These are phyloP conservation scores for Boulengeromyrus knoepffleri DNA, from an alignment of 2,113 vertebrate species.

Conservation along the genomic window DNA sequence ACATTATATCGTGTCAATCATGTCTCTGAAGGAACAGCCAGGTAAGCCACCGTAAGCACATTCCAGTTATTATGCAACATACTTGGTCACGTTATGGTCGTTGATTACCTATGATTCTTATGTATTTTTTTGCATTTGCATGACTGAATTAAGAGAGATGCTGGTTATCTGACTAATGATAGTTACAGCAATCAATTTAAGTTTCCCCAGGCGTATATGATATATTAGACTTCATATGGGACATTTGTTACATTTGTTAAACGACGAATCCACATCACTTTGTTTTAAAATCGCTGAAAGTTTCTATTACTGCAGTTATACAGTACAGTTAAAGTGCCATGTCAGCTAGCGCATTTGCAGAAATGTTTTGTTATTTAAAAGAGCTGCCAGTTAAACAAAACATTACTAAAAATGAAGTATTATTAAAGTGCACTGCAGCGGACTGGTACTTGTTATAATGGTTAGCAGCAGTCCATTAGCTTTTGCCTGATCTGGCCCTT, in stretches of 20 bases:
- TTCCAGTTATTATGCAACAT: not conserved
- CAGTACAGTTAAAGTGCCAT: not conserved
- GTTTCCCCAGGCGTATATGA: not conserved
- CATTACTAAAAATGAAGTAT: not conserved
- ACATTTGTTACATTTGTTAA: not conserved
- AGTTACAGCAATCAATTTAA: not conserved
- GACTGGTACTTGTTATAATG: not conserved
- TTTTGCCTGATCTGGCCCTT: not conserved
- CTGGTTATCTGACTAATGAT: not conserved
- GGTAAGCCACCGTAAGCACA: slow-evolving; percentile 59
- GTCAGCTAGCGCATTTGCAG: not conserved
- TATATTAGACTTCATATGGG: not conserved
- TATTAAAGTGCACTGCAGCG: not conserved
- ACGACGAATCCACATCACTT: not conserved
- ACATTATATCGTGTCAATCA: slow-evolving; percentile 78
- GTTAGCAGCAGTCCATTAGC: not conserved
- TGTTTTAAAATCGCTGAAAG: not conserved
- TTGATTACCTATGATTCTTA: not conserved
- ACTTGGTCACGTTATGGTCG: not conserved
- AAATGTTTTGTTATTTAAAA: not conserved
- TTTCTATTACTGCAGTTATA: not conserved
- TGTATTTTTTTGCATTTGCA: not conserved
- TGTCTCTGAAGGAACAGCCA: slow-evolving; percentile 77
- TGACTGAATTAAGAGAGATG: not conserved
- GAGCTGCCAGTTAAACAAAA: not conserved